Percentiles rank a stretch among this genome's conserved stretches.
These are phyloP conservation scores for Myotis davidii DNA, from an alignment of 2,113 vertebrate genomes.

Conservation along the genomic window DNA sequence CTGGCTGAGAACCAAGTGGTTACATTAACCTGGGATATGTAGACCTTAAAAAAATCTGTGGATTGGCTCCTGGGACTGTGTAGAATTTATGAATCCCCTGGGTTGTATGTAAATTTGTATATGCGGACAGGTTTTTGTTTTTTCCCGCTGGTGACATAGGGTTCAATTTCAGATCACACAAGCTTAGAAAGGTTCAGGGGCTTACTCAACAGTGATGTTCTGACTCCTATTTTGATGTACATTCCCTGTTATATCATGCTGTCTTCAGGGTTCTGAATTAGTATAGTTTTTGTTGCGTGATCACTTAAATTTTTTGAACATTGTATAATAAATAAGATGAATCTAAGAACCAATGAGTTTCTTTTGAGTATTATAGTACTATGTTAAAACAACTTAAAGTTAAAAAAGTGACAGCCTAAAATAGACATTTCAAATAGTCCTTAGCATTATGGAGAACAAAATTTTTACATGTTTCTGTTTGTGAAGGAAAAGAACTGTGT, in stretches of 20 bases:
- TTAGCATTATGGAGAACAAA: neutral
- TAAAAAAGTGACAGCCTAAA: neutral
- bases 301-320: constrained; percentile 16
- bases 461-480: neutral
- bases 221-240: neutral
- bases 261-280: neutral
- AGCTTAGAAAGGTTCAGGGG: neutral
- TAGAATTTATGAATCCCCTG: neutral
- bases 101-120: neutral
- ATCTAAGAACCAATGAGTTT: neutral
- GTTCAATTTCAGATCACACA: neutral
- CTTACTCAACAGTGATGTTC: neutral
- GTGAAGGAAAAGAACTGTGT: neutral
- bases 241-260: neutral
- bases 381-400: neutral
- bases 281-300: neutral
- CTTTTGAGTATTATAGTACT: neutral
- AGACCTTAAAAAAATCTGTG: neutral
- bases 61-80: neutral
- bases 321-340: neutral
- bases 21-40: constrained; percentile 8
- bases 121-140: neutral
- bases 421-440: neutral
- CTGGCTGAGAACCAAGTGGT: neutral
- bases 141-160: neutral